Base-by-base conservation (phyloP, 2,888 invertebrate species). In the Cenopis cana region DNA sequence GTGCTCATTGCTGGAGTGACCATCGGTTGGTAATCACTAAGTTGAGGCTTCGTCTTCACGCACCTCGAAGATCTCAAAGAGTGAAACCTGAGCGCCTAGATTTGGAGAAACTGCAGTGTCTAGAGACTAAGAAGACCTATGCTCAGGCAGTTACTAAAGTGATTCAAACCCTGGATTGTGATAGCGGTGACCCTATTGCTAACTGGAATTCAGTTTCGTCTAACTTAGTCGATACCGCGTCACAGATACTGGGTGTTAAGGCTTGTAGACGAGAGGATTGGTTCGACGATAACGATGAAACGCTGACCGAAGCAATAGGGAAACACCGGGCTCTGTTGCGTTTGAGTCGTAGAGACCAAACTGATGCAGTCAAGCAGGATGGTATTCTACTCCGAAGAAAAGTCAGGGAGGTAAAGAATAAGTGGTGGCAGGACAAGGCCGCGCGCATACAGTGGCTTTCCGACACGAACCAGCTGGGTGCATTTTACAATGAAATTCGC, bases 341-440 rank as follows among this genome's bases (percentile, higher is more conserved):
- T 8, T 52, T 52, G 11, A 52, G 20, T 52, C 52, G 52, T 4
- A 52, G 18, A 20, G 52, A n/a, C n/a, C n/a, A n/a, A n/a, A n/a
- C n/a, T n/a, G n/a, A 38, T 3, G 38, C 3, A 12, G 11, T 38
- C 12, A 38, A 38, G 38, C 38, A 38, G 38, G 11, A 2, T 38
- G 38, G 38, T 11, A 38, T 38, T 38, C 12, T 38, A 38, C 38
- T 38, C 11, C 38, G 12, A 11, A 38, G 1, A 38, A 38, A 38
- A 38, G 38, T 38, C 4, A 38, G 38, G 38, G 38, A 38, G 11
- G 50, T 46, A 24, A 60, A 60, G 24, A 24, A 46, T n/a, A 46
- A 60, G 24, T 60, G 60, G 60, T 46, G 60, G 60, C 46, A 20
- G 2, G 24, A 60, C 9, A 60, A 46, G 14, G 46, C 61, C 6